Evolutionary conservation across 2,797 vertebrate species (phyloP).

Genomic region (Macropodus opercularis): DNA sequence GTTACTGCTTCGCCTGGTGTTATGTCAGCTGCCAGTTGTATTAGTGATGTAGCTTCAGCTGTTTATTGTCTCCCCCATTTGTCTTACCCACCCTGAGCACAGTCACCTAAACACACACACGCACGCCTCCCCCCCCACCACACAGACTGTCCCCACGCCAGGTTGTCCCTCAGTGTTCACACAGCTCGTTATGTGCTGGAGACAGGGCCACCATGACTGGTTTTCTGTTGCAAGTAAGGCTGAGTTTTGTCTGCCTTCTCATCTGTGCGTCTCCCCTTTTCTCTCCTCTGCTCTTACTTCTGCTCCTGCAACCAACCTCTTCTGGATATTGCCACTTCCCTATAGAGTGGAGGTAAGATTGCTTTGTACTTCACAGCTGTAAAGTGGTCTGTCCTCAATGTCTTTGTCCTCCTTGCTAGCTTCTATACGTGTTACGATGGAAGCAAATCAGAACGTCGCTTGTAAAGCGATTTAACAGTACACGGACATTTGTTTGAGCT

Average conservation of each 20-base stretch:
- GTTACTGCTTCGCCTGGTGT: slow-evolving; percentile 7
- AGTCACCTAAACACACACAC: slow-evolving; percentile 9
- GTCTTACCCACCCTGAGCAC: slow-evolving; percentile 32
- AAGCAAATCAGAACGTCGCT: not conserved
- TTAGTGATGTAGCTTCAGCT: slow-evolving; percentile 61
- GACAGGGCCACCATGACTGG: slow-evolving; percentile 52
- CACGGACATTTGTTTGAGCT: not conserved
- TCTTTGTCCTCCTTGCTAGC: not conserved
- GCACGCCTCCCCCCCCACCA: slow-evolving; percentile 22
- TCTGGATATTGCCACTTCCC: slow-evolving; percentile 76
- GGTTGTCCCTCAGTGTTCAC: slow-evolving; percentile 25
- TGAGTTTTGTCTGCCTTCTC: slow-evolving; percentile 15
- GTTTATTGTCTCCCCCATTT: slow-evolving; percentile 53
- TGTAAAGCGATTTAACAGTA: not conserved
- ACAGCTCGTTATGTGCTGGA: slow-evolving; percentile 27
- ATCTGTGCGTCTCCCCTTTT: slow-evolving; percentile 61
- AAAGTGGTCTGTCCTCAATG: not conserved
- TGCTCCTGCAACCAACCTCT: slow-evolving; percentile 61
- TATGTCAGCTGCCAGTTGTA: slow-evolving; percentile 46
- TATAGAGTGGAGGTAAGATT: slow-evolving; percentile 95
- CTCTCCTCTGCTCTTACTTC: slow-evolving; percentile 34
- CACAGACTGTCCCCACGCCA: slow-evolving; percentile 44
- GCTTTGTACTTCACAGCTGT: not conserved
- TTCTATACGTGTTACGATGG: not conserved
- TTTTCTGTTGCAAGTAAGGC: slow-evolving; percentile 18